Conservation (phyloP, 2,113 vertebrate genomes). For the Deroptyus accipitrinus region DNA sequence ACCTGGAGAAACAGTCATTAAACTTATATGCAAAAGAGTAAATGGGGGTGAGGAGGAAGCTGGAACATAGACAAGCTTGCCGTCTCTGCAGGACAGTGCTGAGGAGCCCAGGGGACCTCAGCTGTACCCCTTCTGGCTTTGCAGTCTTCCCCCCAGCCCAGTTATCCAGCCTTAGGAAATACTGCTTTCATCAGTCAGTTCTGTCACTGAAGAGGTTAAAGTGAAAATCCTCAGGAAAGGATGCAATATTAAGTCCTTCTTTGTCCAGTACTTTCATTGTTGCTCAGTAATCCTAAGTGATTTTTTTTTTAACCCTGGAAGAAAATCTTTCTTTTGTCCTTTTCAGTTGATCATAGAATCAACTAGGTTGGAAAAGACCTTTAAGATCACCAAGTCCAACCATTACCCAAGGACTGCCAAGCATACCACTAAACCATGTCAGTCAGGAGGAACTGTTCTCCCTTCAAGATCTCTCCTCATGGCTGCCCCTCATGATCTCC, state of each 20-base stretch:
- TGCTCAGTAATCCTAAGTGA: background rate
- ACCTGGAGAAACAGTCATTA: background rate
- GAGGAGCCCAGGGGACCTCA: background rate
- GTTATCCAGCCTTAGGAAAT: background rate
- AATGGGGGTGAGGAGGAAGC: background rate
- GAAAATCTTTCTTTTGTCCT: slow-evolving; percentile 20
- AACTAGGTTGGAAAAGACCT: background rate
- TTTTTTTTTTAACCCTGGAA: slow-evolving; percentile 35
- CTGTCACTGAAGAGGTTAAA: background rate
- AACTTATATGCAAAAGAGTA: background rate
- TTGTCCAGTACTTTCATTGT: background rate
- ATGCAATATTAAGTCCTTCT: background rate
- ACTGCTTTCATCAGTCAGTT: background rate
- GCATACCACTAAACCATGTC: background rate
- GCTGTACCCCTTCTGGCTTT: background rate
- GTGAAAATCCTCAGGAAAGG: background rate
- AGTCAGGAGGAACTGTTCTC: background rate
- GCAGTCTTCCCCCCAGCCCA: background rate
- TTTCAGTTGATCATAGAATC: background rate
- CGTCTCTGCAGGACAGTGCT: background rate
- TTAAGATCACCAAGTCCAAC: background rate
- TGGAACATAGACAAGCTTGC: background rate
- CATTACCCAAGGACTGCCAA: background rate
- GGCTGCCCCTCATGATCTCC: background rate
- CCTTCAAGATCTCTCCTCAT: background rate